Conservation (phyloP, 2,113 vertebrate genomes). For the Turdus rufiventris region DNA sequence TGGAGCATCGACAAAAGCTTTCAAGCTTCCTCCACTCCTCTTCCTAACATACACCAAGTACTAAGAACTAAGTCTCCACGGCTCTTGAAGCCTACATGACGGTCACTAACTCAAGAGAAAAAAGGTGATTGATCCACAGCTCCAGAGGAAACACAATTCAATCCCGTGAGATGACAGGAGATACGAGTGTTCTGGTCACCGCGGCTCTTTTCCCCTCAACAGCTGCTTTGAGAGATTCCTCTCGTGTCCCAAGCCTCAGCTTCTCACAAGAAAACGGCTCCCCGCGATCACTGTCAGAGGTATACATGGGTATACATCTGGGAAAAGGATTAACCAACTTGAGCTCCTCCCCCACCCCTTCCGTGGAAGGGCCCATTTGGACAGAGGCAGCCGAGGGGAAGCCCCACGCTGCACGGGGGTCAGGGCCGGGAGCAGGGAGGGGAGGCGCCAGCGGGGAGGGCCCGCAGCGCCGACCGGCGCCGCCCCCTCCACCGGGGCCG, state of each 20-base stretch:
- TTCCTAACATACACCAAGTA: neutral
- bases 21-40: neutral
- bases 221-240: neutral
- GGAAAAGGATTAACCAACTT: rapidly evolving
- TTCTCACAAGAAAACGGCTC: neutral
- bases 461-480: neutral
- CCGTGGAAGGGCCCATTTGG: rapidly evolving
- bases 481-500: too few relatives aligned
- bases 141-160: neutral
- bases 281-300: rapidly evolving
- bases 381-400: rapidly evolving
- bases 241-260: neutral
- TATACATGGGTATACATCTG: rapidly evolving
- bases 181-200: rapidly evolving
- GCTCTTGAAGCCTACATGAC: neutral
- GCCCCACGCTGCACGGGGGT: rapidly evolving
- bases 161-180: neutral
- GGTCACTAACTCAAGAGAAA: neutral
- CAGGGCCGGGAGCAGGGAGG: rapidly evolving
- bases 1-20: neutral
- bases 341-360: neutral
- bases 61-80: neutral
- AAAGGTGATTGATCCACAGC: neutral
- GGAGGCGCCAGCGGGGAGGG: neutral
- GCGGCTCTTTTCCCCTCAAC: neutral